Conservation (phyloP, 2,888 invertebrate species). For the Sarcophaga variegata region DNA sequence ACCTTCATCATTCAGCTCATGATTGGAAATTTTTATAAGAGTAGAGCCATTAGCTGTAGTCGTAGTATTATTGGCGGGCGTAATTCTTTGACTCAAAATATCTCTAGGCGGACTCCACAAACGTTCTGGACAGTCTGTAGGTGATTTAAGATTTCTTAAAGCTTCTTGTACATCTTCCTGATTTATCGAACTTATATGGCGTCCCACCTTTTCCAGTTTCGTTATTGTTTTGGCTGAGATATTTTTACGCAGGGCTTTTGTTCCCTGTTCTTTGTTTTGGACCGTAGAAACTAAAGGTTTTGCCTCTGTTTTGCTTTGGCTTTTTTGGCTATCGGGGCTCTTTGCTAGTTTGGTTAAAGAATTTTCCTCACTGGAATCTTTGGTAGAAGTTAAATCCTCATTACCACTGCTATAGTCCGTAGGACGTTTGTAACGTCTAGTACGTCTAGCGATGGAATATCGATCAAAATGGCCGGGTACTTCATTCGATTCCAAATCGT, state of each 20-base stretch:
- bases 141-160: constrained; percentile 85
- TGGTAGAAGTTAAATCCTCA: constrained; percentile 83
- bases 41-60: constrained; percentile 63
- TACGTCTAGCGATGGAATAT: constrained; percentile 90
- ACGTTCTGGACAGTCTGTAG: constrained; percentile 85
- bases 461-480: constrained; percentile 90
- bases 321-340: constrained; percentile 71
- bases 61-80: constrained; percentile 35
- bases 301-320: constrained; percentile 61
- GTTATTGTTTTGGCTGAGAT: constrained; percentile 75
- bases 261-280: constrained; percentile 23
- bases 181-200: constrained; percentile 87
- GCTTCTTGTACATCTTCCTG: constrained; percentile 88
- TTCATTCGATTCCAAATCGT: constrained; percentile 78
- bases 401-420: constrained; percentile 84
- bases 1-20: constrained; percentile 91
- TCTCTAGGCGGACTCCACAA: constrained; percentile 84
- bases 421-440: constrained; percentile 89
- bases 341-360: constrained; percentile 73
- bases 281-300: constrained; percentile 48
- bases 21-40: constrained; percentile 77
- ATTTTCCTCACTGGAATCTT: constrained; percentile 76
- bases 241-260: constrained; percentile 43
- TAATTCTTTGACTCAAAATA: constrained; percentile 71
- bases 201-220: constrained; percentile 82